Evolutionary conservation across 2,113 vertebrate species (phyloP).

Genomic region (Melierax canorus): DNA sequence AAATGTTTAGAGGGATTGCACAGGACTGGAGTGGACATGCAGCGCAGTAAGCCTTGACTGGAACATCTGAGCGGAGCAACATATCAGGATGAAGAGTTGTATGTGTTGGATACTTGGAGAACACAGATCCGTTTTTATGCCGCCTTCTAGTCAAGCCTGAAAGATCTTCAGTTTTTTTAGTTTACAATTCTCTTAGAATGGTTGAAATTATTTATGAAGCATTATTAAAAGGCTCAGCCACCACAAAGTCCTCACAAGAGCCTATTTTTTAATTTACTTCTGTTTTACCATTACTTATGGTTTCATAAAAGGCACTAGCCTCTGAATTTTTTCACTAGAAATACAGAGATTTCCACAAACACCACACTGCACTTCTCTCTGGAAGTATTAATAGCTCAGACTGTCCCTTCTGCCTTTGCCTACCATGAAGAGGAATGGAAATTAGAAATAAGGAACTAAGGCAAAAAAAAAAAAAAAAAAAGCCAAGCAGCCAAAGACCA

Average conservation of each 20-base stretch:
- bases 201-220: background rate
- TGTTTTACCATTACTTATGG: background rate
- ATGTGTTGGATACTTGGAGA: background rate
- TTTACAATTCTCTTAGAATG: background rate
- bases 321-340: background rate
- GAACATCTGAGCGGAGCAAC: background rate
- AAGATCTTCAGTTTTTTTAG: background rate
- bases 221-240: background rate
- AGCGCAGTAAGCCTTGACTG: background rate
- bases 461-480: background rate
- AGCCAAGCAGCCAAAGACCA: background rate
- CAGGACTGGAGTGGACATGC: background rate
- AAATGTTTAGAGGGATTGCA: background rate
- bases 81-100: background rate
- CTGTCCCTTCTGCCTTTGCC: background rate
- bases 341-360: background rate
- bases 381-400: background rate
- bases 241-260: background rate
- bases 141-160: background rate
- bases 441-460: constrained; percentile 22
- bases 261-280: background rate
- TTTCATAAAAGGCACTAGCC: background rate
- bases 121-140: background rate
- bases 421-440: constrained; percentile 14
- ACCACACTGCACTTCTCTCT: background rate